Evolutionary conservation across 2,113 vertebrate species (phyloP).

Genomic region (Ancistrus triradiatus): DNA sequence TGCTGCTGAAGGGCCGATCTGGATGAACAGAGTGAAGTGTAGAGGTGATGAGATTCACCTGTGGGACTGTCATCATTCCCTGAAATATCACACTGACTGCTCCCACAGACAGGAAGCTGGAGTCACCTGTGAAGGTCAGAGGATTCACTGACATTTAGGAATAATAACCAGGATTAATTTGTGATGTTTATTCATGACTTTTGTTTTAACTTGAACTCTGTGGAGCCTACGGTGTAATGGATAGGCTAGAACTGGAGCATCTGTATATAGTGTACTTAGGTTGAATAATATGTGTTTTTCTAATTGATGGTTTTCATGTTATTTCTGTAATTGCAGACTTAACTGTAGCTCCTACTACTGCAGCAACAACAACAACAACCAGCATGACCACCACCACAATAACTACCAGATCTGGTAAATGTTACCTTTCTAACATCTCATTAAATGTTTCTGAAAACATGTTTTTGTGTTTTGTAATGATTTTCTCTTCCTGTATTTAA

Average conservation of each 20-base stretch:
- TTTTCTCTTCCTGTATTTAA: neutral
- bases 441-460: neutral
- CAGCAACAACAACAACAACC: neutral
- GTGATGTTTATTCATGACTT: too few species aligned
- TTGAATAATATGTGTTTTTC: too few species aligned
- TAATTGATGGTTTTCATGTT: neutral
- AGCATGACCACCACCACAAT: too few species aligned
- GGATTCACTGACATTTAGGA: neutral
- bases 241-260: too few species aligned
- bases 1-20: neutral
- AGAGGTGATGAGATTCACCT: conserved; percentile 7
- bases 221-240: too few species aligned
- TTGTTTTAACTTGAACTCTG: too few species aligned
- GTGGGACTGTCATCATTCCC: conserved; percentile 19
- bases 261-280: too few species aligned
- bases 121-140: conserved; percentile 3
- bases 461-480: too few species aligned
- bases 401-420: neutral
- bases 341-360: neutral
- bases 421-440: neutral
- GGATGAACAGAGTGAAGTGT: conserved; percentile 15
- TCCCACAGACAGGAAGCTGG: neutral
- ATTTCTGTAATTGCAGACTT: conserved; percentile 2
- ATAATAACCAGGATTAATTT: neutral
- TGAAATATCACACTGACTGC: conserved; percentile 1